A percentile compares a stretch with the other conserved stretches of the same genome.
phyloP scores from a whole-genome alignment of 1,140 invertebrate genomes.

The Drosophila micromelanica region DNA sequence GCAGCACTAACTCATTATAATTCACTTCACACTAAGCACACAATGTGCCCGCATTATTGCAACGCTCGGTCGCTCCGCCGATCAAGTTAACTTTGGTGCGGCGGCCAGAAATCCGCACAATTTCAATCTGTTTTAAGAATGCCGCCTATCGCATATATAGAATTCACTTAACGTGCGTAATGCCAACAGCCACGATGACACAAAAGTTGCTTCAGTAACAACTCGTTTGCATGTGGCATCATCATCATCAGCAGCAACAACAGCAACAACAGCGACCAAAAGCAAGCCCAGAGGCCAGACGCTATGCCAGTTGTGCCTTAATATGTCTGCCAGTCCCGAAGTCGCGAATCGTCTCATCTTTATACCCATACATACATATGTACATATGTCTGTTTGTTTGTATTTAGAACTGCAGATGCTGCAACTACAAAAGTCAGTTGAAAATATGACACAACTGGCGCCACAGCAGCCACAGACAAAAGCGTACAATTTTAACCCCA shows the following conservation, averaged over 20 bases:
- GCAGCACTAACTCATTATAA: constrained; percentile 44
- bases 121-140: constrained; percentile 48
- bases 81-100: background rate
- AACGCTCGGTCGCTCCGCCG: constrained; percentile 18
- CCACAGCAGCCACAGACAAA: constrained; percentile 34
- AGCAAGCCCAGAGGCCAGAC: constrained; percentile 29
- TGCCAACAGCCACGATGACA: constrained; percentile 21
- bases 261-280: background rate
- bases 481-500: background rate
- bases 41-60: constrained; percentile 46
- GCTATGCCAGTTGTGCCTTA: constrained; percentile 29
- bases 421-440: constrained; percentile 25
- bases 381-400: background rate
- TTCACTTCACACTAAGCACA: constrained; percentile 50
- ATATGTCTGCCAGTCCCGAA: constrained; percentile 10
- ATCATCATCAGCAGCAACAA: constrained; percentile 22
- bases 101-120: constrained; percentile 20
- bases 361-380: background rate
- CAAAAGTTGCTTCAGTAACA: constrained; percentile 23
- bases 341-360: constrained; percentile 14
- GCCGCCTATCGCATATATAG: constrained; percentile 26
- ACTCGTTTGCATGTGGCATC: constrained; percentile 53
- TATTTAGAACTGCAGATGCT: constrained; percentile 27
- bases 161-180: constrained; percentile 28
- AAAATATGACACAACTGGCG: constrained; percentile 68